Percentiles rank a stretch among this genome's conserved stretches.
These are phyloP conservation scores for Mermis nigrescens DNA, from an alignment of 2,888 invertebrate genomes.

Conservation along the genomic window DNA sequence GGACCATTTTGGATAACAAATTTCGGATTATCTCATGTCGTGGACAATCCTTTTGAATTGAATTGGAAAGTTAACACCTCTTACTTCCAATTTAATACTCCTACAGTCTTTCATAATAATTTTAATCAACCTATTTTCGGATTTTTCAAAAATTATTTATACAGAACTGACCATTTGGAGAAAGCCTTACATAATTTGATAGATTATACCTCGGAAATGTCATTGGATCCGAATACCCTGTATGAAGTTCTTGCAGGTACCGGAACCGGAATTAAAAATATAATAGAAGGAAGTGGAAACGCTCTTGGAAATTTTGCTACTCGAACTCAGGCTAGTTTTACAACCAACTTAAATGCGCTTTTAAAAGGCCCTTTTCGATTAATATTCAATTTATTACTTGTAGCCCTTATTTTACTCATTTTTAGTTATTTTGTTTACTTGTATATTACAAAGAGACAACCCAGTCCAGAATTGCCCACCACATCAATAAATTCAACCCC, in stretches of 20 bases:
- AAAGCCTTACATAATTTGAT: background rate
- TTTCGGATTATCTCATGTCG: too few species aligned
- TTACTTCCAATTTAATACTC: background rate
- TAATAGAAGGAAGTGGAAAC: background rate
- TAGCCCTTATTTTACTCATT: background rate
- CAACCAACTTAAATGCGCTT: background rate
- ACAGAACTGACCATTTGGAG: background rate
- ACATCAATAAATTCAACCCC: too few species aligned
- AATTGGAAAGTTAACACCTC: background rate
- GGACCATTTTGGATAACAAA: too few species aligned
- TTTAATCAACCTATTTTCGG: background rate
- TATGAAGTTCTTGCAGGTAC: background rate
- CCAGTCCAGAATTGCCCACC: too few species aligned
- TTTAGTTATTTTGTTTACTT: background rate
- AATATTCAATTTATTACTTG: background rate
- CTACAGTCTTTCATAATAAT: background rate
- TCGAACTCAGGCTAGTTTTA: background rate
- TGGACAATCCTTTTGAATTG: background rate
- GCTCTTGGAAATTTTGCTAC: background rate
- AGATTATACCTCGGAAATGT: background rate
- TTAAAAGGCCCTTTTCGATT: background rate
- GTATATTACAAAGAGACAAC: too few species aligned
- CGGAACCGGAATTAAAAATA: background rate
- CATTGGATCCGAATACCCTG: background rate
- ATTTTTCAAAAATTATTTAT: background rate